phyloP scores from a whole-genome alignment of 2,113 vertebrate species.

The Prinia subflava region DNA sequence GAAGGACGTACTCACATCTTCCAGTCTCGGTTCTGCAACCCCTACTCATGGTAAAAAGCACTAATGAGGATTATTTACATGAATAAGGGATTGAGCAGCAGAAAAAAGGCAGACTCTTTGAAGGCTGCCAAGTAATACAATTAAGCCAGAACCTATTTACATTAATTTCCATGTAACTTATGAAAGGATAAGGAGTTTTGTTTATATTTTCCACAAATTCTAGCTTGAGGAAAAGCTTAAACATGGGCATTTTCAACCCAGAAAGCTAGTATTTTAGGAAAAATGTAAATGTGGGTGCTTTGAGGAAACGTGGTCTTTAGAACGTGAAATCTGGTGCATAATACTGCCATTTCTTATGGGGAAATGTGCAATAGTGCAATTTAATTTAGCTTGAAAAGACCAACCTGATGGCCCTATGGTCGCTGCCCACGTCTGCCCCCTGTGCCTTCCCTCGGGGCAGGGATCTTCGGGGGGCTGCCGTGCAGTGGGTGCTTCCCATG shows the following conservation, averaged over 20 bases:
- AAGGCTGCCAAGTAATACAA: background rate
- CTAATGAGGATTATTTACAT: background rate
- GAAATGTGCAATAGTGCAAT: fast-evolving
- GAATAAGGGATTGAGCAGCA: background rate
- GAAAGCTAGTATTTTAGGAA: background rate
- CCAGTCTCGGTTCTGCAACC: background rate
- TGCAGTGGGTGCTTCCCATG: fast-evolving
- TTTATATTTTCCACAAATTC: background rate
- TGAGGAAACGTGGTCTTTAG: background rate
- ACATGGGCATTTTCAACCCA: background rate
- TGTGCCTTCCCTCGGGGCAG: background rate
- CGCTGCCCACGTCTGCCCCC: background rate
- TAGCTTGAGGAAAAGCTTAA: background rate
- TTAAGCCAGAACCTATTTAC: background rate
- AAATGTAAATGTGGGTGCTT: background rate
- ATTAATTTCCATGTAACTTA: background rate
- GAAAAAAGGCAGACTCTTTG: background rate
- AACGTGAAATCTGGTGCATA: background rate
- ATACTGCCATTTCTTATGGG: background rate
- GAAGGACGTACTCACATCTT: fast-evolving
- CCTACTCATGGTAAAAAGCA: background rate
- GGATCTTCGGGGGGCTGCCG: background rate
- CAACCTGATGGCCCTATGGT: background rate
- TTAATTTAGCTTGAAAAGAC: background rate
- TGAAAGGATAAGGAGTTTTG: background rate